A percentile compares a stretch with the other conserved stretches of the same genome.
Conservation (phyloP, 2,797 vertebrate genomes). For the Emydoidea blandingii region DNA sequence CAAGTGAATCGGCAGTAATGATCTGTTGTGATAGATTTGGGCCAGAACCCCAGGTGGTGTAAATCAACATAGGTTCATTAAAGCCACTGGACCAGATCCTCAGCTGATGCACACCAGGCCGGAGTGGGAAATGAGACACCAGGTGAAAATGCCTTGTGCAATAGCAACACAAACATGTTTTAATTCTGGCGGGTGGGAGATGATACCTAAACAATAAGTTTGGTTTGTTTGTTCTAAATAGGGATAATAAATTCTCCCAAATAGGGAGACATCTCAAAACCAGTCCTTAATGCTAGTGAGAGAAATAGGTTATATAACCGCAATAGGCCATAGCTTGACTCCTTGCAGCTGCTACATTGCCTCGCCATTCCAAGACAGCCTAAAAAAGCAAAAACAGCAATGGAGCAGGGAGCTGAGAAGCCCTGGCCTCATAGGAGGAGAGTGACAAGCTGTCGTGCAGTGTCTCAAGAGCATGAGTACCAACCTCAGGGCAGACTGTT, state of each 20-base stretch:
- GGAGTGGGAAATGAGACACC: rapidly evolving
- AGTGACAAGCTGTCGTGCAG: neutral
- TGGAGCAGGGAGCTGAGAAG: neutral
- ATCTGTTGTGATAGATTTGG: rapidly evolving
- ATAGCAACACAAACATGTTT: neutral
- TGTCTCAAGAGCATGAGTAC: neutral
- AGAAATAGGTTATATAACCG: neutral
- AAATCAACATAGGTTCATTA: neutral
- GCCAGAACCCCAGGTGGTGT: rapidly evolving
- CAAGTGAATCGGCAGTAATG: rapidly evolving
- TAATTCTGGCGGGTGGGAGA: neutral
- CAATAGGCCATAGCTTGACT: rapidly evolving
- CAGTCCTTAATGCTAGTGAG: neutral
- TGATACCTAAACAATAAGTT: neutral
- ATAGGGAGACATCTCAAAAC: neutral
- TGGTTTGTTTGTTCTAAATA: neutral
- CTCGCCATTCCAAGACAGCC: rapidly evolving
- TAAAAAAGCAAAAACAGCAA: neutral
- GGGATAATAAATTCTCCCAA: neutral
- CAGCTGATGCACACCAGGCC: rapidly evolving
- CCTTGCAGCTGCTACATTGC: neutral
- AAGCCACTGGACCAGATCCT: neutral
- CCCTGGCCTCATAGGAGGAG: neutral
- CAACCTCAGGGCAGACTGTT: neutral
- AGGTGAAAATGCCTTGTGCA: neutral